These are phyloP conservation scores for Sylvia atricapilla DNA, from an alignment of 2,113 vertebrate species.

Conservation along the genomic window DNA sequence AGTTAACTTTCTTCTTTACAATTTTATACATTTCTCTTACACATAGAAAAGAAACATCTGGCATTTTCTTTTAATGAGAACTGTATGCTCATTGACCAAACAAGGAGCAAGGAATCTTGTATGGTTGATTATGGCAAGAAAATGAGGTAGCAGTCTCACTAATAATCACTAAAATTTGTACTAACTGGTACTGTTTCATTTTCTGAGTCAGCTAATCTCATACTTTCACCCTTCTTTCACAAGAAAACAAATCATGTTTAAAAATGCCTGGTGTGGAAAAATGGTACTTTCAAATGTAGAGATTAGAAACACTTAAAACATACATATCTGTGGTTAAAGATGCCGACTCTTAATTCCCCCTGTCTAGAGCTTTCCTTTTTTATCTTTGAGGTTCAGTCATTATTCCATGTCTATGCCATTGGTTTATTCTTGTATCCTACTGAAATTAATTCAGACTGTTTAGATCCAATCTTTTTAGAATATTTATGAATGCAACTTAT, in stretches of 20 bases:
- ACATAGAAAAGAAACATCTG: conserved; percentile 32
- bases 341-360: background rate
- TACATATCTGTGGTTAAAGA: background rate
- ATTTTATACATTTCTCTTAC: background rate
- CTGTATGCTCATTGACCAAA: background rate
- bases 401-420: background rate
- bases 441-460: conserved; percentile 13
- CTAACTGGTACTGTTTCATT: background rate
- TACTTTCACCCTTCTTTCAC: background rate
- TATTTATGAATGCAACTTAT: conserved; percentile 35
- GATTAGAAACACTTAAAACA: background rate
- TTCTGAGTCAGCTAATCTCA: background rate
- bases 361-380: background rate
- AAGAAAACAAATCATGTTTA: background rate
- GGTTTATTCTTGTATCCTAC: background rate
- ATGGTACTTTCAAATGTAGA: background rate
- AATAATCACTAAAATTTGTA: background rate
- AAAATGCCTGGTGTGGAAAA: background rate
- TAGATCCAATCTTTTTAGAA: background rate
- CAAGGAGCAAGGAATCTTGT: conserved; percentile 10
- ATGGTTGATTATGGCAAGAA: conserved; percentile 18
- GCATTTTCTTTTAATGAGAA: conserved; percentile 20
- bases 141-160: background rate
- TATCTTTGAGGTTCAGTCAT: conserved; percentile 18
- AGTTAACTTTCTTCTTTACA: background rate